These are phyloP conservation scores for Muntiacus reevesi DNA, from an alignment of 2,113 vertebrate species.

Conservation along the genomic window DNA sequence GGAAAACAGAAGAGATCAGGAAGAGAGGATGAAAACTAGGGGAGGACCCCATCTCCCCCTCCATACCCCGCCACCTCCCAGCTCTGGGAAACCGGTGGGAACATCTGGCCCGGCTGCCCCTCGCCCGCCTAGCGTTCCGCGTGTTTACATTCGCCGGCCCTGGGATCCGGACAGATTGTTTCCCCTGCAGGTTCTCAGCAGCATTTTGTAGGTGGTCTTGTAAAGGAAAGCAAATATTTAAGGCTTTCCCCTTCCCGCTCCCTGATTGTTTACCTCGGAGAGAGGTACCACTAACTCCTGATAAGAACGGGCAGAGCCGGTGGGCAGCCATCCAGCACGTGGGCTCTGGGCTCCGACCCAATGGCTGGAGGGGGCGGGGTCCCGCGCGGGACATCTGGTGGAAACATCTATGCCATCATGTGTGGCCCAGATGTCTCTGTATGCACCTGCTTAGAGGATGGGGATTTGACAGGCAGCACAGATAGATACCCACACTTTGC, in stretches of 20 bases:
- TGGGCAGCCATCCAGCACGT: neutral
- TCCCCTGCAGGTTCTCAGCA: slow-evolving; percentile 71
- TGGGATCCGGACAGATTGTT: slow-evolving; percentile 74
- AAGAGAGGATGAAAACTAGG: neutral
- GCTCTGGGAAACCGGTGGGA: slow-evolving; percentile 71
- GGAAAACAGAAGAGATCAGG: slow-evolving; percentile 65
- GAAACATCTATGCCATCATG: neutral
- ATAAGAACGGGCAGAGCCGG: neutral
- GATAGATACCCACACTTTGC: neutral
- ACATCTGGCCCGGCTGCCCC: slow-evolving; percentile 58
- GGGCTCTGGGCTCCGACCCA: neutral
- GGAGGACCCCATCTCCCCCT: neutral
- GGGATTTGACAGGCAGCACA: neutral
- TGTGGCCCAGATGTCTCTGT: neutral
- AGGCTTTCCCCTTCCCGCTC: slow-evolving; percentile 74
- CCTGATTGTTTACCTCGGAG: slow-evolving; percentile 72
- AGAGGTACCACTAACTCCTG: slow-evolving; percentile 74
- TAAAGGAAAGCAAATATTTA: slow-evolving; percentile 81
- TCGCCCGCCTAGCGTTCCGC: slow-evolving; percentile 55
- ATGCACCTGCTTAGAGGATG: neutral
- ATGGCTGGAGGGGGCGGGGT: neutral
- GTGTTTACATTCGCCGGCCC: slow-evolving; percentile 76
- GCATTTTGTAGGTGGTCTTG: slow-evolving; percentile 80
- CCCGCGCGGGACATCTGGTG: neutral
- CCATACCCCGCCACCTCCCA: neutral